Base-by-base conservation (phyloP, 2,797 vertebrate genomes). In the Sebastes trivittatus region DNA sequence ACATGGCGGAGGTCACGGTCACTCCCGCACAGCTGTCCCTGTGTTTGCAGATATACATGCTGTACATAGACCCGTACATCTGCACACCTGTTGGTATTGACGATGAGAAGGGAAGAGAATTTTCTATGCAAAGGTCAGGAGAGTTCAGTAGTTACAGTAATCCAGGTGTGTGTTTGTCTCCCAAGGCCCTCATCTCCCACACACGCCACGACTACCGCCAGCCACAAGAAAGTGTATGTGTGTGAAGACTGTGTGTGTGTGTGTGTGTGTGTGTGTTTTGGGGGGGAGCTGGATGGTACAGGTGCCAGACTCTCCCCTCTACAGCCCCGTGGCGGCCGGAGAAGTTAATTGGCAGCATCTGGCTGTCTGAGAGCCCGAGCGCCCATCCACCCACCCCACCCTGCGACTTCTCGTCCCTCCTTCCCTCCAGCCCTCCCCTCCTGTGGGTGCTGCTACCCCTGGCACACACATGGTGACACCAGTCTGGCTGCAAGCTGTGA, bases 311-410 rank as follows among this genome's bases (percentile, higher is more conserved):
- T 90, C 49, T 63, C 72, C 78, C 77, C 91, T 83, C 90, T 72
- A 66, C 78, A 93, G 92, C 91, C 90, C 91, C 32, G 69, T 93
- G 90, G 94, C 75, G 84, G 85, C 90, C 87, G 81, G 87, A 89
- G 90, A 95, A 96, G 94, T 96, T 96, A 96, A 96, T 96, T 96
- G 95, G 95, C 94, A 96, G 95, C 95, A 96, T 96, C 95, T 96
- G 96, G 92, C 92, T 94, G 93, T 95, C 94, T 96, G 91, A 92
- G 91, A 95, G 91, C 91, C 91, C 86, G 42, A 80, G 82, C 46
- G 59, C 89, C 90, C 86, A 80, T 87, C 81, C 78, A 69, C 76
- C 75, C 82, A 72, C 66, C 79, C 78, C 70, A 54, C 86, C 86
- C 77, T 56, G 34, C 62, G 83, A 71, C 81, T 65, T 82, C 69